Evolutionary conservation across 2,113 vertebrate genomes (phyloP), one percentile per base, ranked within the genome.

Genomic region (Paedocypris sp.): DNA sequence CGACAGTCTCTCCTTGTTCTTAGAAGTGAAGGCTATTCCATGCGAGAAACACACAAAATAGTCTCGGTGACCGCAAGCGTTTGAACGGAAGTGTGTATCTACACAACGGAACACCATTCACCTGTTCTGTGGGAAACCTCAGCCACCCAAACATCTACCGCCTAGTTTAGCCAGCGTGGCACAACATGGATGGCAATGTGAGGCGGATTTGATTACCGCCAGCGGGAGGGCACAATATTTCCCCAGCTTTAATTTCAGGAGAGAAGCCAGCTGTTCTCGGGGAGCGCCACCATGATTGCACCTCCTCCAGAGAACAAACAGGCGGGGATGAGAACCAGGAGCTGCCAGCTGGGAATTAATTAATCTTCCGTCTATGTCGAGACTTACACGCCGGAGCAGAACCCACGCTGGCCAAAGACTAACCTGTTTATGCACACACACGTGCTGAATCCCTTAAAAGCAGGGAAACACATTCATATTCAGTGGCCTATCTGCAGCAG

Each of bases 291-390:
- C 12, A 32, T 57, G 39, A 57, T 57, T 57, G 53, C 19, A 43
- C 39, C 39, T 43, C 53, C 53, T 18, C 22, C 53, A 9, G 53
- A 43, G 53, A 57, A 43, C 53, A 43, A 57, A 19, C 38, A 13
- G 15, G 4, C 25, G 26, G 52, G 39, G 38, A 43, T n/a, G 11
- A 57, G 39, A 20, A 41, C 19, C 38, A 57, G 7, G 18, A 57
- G 39, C 15, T 43, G 53, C 18, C 53, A 57, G 38, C 38, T 57
- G 53, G 53, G 53, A 43, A 57, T 57, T 31, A 43, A 57, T 57
- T 43, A 42, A 57, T 31, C 15, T 43, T 31, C 26, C 1, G 23
- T 20, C 36, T 28, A 41, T 29, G 35, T 5, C 25, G 18, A 3
- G 3, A 29, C 36, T 39, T 18, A 54, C 39, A 26, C 52, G 42